Conservation (phyloP, 2,888 invertebrate genomes). For the Mesopsocus fuscifrons region DNA sequence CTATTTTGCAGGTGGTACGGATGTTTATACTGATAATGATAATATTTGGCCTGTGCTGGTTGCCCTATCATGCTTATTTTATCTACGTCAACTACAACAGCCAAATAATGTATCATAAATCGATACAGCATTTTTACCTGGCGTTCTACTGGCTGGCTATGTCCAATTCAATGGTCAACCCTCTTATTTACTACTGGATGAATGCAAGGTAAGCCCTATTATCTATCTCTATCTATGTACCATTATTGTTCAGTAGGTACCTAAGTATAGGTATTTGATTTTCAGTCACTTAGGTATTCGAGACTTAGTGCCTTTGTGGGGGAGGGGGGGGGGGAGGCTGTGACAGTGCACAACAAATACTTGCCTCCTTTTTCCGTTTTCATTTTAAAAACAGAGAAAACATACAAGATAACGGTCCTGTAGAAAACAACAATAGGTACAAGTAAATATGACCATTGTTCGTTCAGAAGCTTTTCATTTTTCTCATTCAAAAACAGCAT, state of each 20-base stretch:
- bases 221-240: slow-evolving; percentile 8
- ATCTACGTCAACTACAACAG: slow-evolving; percentile 60
- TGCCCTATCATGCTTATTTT: slow-evolving; percentile 76
- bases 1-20: slow-evolving; percentile 53
- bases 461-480: too few species aligned
- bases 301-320: too few species aligned
- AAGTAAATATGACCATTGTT: too few species aligned
- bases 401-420: too few species aligned
- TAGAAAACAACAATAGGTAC: too few species aligned
- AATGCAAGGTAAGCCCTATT: slow-evolving; percentile 52
- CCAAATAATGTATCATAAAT: slow-evolving; percentile 40
- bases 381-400: too few species aligned
- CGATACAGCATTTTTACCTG: slow-evolving; percentile 68
- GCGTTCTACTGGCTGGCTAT: slow-evolving; percentile 81
- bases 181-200: slow-evolving; percentile 87
- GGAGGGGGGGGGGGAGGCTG: too few species aligned
- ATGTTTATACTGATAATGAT: slow-evolving; percentile 76
- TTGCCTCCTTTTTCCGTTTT: too few species aligned
- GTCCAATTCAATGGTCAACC: slow-evolving; percentile 87
- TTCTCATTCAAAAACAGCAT: too few species aligned
- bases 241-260: slow-evolving; percentile 8
- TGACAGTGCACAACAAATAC: too few species aligned
- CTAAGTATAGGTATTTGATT: neutral
- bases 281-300: too few species aligned
- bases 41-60: slow-evolving; percentile 75